Evolutionary conservation across 2,113 vertebrate genomes (phyloP), one percentile per base, ranked within the genome.

Genomic region (Corythornis cristatus): DNA sequence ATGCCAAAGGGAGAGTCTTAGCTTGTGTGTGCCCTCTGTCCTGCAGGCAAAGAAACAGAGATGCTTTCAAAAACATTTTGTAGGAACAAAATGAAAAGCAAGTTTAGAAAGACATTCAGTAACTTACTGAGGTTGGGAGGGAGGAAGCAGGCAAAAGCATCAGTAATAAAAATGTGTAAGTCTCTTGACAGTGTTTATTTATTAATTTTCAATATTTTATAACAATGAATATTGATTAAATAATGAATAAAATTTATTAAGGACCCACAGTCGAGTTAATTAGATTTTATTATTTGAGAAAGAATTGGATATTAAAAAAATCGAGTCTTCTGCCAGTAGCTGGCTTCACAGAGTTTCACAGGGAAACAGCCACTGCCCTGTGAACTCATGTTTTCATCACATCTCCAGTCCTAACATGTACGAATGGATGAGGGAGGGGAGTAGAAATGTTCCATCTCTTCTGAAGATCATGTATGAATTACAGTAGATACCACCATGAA

Each of bases 281-380:
- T 95, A 79, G 35, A 68, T 93, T 95, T 79, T 67, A 87, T 94
- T 94, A 95, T 93, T 94, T 96, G 60, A 92, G 70, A 72, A 78
- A 89, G 42, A 89, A 74, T 68, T 92, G 58, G 65, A 78, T 89
- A 83, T 93, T 96, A 90, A 95, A 92, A 92, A 95, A 89, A 83
- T 87, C 43, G 85, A 74, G 21, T 71, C 50, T 85, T 76, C 28
- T 92, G 25, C 20, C 23, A 56, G 43, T 46, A 66, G 21, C 67
- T 85, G 51, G 17, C 12, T 18, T 78, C 8, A 14, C 8, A 48
- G n/a, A 78, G 15, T 33, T n/a, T 40, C 26, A 23, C 7, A 61
- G 25, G 11, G 11, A 89, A 89, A 56, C 5, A 72, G 15, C 4
- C 71, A 75, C 8, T 40, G 45, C 26, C 46, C 6, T 7, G 48